Evolutionary conservation across 2,888 invertebrate species (phyloP).

Genomic region (Drosophila prostipennis): DNA sequence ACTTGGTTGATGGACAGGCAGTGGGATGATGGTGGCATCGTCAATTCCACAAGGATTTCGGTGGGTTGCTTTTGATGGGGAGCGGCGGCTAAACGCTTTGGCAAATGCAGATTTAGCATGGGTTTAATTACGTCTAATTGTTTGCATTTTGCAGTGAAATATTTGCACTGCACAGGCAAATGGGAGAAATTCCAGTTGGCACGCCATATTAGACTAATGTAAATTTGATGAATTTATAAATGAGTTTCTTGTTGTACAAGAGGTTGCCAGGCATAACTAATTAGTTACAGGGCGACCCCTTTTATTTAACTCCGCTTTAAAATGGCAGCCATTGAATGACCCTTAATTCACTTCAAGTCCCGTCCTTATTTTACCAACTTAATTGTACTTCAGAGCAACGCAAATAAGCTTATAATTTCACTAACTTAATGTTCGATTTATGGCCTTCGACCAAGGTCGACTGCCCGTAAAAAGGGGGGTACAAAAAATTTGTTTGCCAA

Average conservation of each 20-base stretch:
- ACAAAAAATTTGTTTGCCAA: constrained; percentile 67
- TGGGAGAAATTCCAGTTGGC: constrained; percentile 6
- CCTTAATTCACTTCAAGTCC: not conserved
- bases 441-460: constrained; percentile 6
- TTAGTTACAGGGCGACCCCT: not conserved
- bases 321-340: not conserved
- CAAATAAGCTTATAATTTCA: constrained; percentile 27
- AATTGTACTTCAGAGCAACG: constrained; percentile 15
- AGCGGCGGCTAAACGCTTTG: constrained; percentile 25
- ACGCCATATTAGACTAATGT: constrained; percentile 12
- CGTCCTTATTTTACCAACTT: constrained; percentile 6
- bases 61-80: not conserved
- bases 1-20: constrained; percentile 24
- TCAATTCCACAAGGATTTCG: not conserved
- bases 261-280: no score
- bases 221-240: constrained; percentile 16
- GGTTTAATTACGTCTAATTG: constrained; percentile 44
- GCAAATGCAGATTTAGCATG: constrained; percentile 51
- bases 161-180: constrained; percentile 15
- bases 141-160: constrained; percentile 30
- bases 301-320: not conserved
- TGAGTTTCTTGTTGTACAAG: not conserved
- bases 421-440: constrained; percentile 43
- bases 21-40: constrained; percentile 4
- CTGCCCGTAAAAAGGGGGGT: constrained; percentile 15